Evolutionary conservation across 2,113 vertebrate species (phyloP), one percentile per base, ranked within the genome.

Genomic region (Cyrtonyx montezumae): DNA sequence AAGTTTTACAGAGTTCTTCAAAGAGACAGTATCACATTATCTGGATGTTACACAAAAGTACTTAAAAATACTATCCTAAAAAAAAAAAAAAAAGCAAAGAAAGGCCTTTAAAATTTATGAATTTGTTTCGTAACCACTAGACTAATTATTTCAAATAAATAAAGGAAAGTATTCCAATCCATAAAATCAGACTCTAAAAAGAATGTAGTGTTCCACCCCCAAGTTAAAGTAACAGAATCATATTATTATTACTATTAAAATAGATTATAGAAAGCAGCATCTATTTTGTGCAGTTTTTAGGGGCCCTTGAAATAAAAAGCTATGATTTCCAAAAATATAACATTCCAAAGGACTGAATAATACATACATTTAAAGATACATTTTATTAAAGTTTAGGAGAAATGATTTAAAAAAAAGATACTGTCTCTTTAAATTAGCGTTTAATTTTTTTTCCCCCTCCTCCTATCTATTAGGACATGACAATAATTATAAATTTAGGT

Each of bases 381-480:
- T 94, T 98, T 98, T 98, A 98, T 98, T 98, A 98, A 98, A 97
- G 97, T 98, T 97, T 97, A 98, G 97, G 97, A 98, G 97, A 98
- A 98, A 98, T 96, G 94, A 98, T 98, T 97, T 97, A 98, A 98
- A 96, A 96, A 96, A 98, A 96, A 97, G 98, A 98, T 98, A 98
- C 98, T 98, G 98, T 98, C 98, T 98, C 98, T 98, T 98, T 98
- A 98, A 98, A 98, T 98, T 97, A 98, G 97, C 92, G 95, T 98
- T 96, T 97, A 91, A 96, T 95, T 96, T 94, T 95, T 95, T 91
- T 97, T 97, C 96, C 55, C 84, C 79, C 95, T 98, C 98, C 98
- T 99, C 98, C 98, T 98, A 99, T 98, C 98, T 99, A 99, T 98
- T 98, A 87, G 97, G 98, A 99, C 98, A 99, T 98, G 98, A 99